Conservation (phyloP, 2,797 vertebrate species). For the Bufotes viridis region DNA sequence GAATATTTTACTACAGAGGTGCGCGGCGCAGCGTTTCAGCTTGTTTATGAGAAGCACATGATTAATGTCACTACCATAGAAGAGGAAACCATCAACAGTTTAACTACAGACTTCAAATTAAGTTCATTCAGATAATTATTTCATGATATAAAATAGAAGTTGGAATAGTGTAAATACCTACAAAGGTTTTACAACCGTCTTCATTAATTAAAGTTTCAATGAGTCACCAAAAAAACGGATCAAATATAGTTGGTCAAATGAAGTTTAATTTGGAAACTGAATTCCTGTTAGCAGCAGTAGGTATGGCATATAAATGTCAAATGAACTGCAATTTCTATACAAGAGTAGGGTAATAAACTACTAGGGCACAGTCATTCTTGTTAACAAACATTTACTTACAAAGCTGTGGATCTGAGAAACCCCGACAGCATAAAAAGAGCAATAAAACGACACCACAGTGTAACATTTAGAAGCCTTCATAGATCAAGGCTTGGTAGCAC, state of each 20-base stretch:
- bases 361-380: not conserved
- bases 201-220: not conserved
- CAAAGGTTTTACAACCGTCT: not conserved
- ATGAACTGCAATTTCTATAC: not conserved
- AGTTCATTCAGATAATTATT: not conserved
- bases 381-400: constrained; percentile 15
- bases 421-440: constrained; percentile 3
- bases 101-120: not conserved
- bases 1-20: not conserved
- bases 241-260: not conserved
- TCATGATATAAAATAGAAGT: not conserved
- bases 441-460: not conserved
- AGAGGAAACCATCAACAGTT: not conserved
- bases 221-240: not conserved
- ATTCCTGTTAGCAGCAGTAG: not conserved
- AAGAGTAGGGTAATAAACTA: not conserved
- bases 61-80: not conserved
- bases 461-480: not conserved
- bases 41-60: not conserved
- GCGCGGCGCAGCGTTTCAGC: constrained; percentile 1
- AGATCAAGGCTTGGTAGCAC: not conserved
- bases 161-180: not conserved
- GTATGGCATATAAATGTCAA: not conserved
- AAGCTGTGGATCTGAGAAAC: constrained; percentile 12
- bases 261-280: not conserved